A percentile compares a stretch with the other conserved stretches of the same genome.
Conservation (phyloP, 2,888 invertebrate genomes). For the Ernsta delagoae region DNA sequence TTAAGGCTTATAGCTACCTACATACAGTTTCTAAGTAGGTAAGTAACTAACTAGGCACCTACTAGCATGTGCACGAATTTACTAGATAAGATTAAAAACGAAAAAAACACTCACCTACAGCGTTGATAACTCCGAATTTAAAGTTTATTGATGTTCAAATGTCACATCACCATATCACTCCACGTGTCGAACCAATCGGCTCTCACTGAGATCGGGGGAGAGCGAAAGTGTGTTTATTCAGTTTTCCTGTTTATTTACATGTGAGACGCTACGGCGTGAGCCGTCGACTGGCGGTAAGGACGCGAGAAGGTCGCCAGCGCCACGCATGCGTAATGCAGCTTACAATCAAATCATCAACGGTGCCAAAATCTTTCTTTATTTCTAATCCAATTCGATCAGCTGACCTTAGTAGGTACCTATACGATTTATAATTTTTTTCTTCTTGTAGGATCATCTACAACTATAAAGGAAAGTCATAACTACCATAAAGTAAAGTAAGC, state of each 20-base stretch:
- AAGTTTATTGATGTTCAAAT: conserved; percentile 3
- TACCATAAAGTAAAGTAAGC: no score
- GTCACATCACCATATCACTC: conserved; percentile 36
- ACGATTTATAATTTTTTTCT: background rate
- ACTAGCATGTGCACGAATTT: background rate
- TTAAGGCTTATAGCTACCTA: background rate
- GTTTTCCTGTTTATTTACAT: conserved; percentile 60
- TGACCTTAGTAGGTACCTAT: background rate
- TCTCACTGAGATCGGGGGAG: conserved; percentile 26
- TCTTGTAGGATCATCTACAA: background rate
- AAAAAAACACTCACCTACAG: conserved; percentile 21
- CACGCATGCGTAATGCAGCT: conserved; percentile 72
- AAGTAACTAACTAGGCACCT: no score
- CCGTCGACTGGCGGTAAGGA: conserved; percentile 72
- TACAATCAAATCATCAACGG: conserved; percentile 50
- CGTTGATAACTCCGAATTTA: conserved; percentile 15
- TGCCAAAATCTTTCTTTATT: conserved; percentile 49
- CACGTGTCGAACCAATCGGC: conserved; percentile 21
- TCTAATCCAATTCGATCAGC: background rate
- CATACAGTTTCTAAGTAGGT: background rate
- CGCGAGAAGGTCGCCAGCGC: conserved; percentile 72
- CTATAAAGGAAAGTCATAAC: background rate
- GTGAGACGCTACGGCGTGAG: conserved; percentile 73
- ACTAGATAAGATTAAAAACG: background rate
- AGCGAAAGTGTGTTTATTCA: conserved; percentile 41